Evolutionary conservation across 2,797 vertebrate species (phyloP).

Genomic region (Paguma larvata): DNA sequence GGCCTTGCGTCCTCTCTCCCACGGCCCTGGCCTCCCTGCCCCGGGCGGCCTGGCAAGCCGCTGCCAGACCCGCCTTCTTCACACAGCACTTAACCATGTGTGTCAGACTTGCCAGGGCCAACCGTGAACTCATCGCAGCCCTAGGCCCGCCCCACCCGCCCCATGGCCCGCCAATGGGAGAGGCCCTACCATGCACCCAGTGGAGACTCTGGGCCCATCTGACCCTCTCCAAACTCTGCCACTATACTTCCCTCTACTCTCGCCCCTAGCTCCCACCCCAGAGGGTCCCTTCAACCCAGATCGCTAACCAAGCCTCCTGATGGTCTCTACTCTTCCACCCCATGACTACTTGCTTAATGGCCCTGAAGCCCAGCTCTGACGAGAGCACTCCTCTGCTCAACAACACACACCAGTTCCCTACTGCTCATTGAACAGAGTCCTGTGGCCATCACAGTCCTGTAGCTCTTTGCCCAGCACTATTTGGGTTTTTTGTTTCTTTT

Average conservation of each 20-base stretch:
- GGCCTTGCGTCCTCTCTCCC: neutral
- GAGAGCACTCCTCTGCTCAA: neutral
- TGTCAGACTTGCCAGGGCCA: conserved; percentile 53
- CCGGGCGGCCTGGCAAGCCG: conserved; percentile 31
- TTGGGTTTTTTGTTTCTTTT: neutral
- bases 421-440: neutral
- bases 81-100: neutral
- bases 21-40: neutral
- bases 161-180: accelerated
- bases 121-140: conserved; percentile 51
- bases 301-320: neutral
- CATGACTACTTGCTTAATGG: neutral
- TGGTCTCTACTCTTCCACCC: neutral
- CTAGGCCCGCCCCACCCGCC: neutral
- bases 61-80: conserved; percentile 52
- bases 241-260: neutral
- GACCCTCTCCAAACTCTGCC: neutral
- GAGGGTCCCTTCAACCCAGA: neutral
- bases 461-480: neutral
- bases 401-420: neutral
- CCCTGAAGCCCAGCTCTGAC: neutral
- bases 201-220: neutral
- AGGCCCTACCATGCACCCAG: neutral
- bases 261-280: neutral
- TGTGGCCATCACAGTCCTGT: too few species aligned